Base-by-base conservation (phyloP, 37 sponge, comb jelly and placozoan genomes). In the Mnemiopsis leidyi region DNA sequence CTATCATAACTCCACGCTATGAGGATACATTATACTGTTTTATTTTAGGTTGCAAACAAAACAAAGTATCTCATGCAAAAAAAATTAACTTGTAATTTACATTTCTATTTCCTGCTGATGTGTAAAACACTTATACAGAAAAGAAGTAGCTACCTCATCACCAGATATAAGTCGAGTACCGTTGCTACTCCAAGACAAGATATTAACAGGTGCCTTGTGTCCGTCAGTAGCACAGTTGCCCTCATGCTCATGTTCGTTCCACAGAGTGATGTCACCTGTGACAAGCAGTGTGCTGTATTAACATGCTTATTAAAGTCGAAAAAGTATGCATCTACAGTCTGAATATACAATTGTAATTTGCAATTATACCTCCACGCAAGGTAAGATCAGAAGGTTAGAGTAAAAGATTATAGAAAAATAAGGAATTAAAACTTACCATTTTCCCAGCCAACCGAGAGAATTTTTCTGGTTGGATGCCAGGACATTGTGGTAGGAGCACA, bases 141-240 rank as follows among this genome's bases (percentile, higher is more conserved):
- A n/a, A n/a, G n/a, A n/a, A n/a, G n/a, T 18, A 71, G n/a, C 23
- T 25, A 96, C 97, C 95, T 95, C 94, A 82, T 97, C 98, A 69
- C 95, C 94, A 25, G 95, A 94, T 23, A 97, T 69, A 33, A 97
- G 85, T n/a, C 94, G 35, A 5, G 38, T 69, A 0, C 98, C 98
- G 93, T 69, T 94, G 30, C 76, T 69, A 92, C 95, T 95, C 98
- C 98, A 97, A 2, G 48, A 38, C 30, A 98, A 93, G 32, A 93
- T 35, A 0, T 29, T 76, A n/a, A 98, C 76, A 0, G 96, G 61
- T 26, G 94, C 93, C 37, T 93, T 93, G 76, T 98, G 97, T 18
- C 92, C 68, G 69, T 95, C 94, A 38, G 94, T 83, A 35, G 95
- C 94, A 76, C 96, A 94, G 76, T 32, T 94, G 21, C 92, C 68